phyloP scores from a whole-genome alignment of 2,113 vertebrate species.

The Cariama cristata region DNA sequence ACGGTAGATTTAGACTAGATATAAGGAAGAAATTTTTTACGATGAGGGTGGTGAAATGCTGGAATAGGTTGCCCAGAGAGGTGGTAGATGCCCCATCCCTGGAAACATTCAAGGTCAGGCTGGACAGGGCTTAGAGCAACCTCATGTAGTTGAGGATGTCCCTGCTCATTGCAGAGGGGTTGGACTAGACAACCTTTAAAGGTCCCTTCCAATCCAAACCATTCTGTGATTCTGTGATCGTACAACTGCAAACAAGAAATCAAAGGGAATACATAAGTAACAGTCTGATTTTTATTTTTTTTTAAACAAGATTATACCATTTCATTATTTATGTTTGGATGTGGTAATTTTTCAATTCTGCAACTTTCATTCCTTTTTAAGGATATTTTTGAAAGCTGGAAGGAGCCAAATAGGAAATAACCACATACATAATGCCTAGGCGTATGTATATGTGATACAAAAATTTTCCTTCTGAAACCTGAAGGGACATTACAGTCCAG shows the following conservation, averaged over 20 bases:
- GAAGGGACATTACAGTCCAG: not conserved
- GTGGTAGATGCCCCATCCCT: not conserved
- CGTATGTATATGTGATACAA: not conserved
- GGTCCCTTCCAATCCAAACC: too few species aligned
- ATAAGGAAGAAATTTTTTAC: too few species aligned
- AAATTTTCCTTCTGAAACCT: not conserved
- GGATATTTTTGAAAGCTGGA: not conserved
- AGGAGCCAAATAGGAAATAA: not conserved
- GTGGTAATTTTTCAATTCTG: not conserved
- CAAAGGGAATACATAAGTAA: slow-evolving; percentile 24
- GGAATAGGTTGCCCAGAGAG: not conserved
- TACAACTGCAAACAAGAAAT: not conserved
- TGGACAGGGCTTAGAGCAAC: not conserved
- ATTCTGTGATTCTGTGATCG: too few species aligned
- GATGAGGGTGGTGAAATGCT: not conserved
- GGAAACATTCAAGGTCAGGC: not conserved
- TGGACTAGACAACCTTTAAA: not conserved
- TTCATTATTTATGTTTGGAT: slow-evolving; percentile 39
- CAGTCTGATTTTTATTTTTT: not conserved
- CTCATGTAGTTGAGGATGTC: not conserved
- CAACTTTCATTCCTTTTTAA: not conserved
- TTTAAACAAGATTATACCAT: not conserved
- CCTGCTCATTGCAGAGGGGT: not conserved
- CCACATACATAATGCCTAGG: not conserved
- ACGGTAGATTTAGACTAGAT: too few species aligned